Conservation (phyloP, 92 coral and sea anemone genomes). For the Porites lobata region DNA sequence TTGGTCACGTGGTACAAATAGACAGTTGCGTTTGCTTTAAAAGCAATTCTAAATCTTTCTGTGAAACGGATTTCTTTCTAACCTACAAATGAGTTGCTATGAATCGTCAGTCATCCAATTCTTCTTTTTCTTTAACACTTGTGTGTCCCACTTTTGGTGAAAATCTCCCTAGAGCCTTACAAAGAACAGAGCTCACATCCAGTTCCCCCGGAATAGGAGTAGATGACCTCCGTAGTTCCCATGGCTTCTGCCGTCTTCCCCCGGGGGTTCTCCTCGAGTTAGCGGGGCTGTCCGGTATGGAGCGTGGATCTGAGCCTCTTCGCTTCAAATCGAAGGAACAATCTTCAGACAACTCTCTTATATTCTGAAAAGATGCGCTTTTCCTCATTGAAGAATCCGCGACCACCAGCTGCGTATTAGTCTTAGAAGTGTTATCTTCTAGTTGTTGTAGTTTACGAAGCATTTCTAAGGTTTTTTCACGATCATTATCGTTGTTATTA, state of each 20-base stretch:
- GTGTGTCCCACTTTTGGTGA: slow-evolving; percentile 39
- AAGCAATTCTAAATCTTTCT: neutral
- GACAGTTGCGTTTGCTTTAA: neutral
- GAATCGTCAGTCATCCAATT: slow-evolving; percentile 22
- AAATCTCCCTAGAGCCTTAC: slow-evolving; percentile 41
- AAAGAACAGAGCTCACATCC: slow-evolving; percentile 49
- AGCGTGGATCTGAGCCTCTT: slow-evolving; percentile 52
- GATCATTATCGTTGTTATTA: neutral
- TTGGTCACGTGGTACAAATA: neutral
- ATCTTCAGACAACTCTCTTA: slow-evolving; percentile 43
- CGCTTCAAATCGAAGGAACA: slow-evolving; percentile 29
- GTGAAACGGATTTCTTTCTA: neutral
- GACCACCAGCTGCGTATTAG: neutral
- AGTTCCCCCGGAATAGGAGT: slow-evolving; percentile 50
- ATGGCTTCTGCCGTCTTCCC: slow-evolving; percentile 42
- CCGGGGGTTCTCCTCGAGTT: neutral
- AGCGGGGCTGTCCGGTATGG: slow-evolving; percentile 18
- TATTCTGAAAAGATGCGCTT: slow-evolving; percentile 51
- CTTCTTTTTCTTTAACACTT: slow-evolving; percentile 39
- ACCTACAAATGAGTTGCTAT: neutral
- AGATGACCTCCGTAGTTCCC: slow-evolving; percentile 58
- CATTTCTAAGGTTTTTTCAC: slow-evolving; percentile 15
- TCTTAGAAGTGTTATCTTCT: slow-evolving; percentile 19
- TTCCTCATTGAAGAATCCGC: slow-evolving; percentile 37
- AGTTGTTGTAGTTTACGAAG: slow-evolving; percentile 29